Evolutionary conservation across 2,888 invertebrate genomes (phyloP), one percentile per base, ranked within the genome.

Genomic region (Arge pagana): DNA sequence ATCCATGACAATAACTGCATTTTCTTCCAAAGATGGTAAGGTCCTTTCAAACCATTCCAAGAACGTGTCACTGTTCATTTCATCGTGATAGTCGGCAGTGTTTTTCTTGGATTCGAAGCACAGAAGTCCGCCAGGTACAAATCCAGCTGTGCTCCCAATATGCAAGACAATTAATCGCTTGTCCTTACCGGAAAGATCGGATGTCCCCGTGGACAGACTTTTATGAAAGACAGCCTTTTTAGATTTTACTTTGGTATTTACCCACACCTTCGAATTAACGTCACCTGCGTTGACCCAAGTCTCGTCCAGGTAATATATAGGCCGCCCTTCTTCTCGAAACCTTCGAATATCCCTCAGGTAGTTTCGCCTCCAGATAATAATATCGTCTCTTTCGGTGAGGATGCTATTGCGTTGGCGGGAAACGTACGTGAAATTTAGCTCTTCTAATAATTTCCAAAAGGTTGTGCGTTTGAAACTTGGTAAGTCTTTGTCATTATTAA

Each of bases 51-150:
- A 48, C 48, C 48, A 58, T 21, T 55, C 28, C 48, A 53, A 36
- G 41, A 57, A 58, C 7, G 48, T 48, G 4, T 52, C 26, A 33
- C 23, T 30, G 33, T 50, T 58, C 53, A 62, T 63, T 43, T 63
- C 59, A 15, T 54, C 54, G 43, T 62, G 58, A 26, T 52, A 60
- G 42, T 56, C 56, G 7, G 30, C 41, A 21, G 39, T 26, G 18
- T 16, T 48, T 54, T 60, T 60, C 31, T 55, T 59, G 1, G 48
- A 36, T 45, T 62, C 50, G 37, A 58, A 57, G 19, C 49, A 39
- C 10, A 59, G 39, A 13, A 59, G 41, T 24, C 57, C 58, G 8
- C 48, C 57, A 7, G 57, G 49, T 13, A 64, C 57, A 54, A 64
- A 62, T 41, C 59, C 58, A 37, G 39, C 23, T 36, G 54, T 51